phyloP scores from a whole-genome alignment of 2,888 invertebrate species.

The Eurytoma adleriae region DNA sequence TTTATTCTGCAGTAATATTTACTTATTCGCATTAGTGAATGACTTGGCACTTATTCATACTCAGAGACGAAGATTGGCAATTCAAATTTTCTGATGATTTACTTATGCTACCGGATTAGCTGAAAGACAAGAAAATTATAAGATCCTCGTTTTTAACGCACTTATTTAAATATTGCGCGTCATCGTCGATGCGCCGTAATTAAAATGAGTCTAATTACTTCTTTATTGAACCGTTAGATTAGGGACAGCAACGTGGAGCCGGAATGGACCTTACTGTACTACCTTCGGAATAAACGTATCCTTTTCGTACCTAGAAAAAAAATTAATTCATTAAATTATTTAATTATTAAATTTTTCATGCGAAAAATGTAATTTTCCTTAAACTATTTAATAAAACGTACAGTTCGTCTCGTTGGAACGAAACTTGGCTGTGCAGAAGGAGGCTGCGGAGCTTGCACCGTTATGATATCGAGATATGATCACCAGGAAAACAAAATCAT shows the following conservation, averaged over 20 bases:
- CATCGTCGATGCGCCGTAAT: no score
- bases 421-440: conserved; percentile 96
- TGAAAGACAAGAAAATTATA: no score
- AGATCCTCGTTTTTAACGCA: no score
- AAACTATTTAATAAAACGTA: conserved; percentile 3
- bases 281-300: conserved; percentile 86
- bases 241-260: conserved; percentile 86
- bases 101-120: no score
- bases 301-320: conserved; percentile 67
- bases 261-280: conserved; percentile 89
- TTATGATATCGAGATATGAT: conserved; percentile 90
- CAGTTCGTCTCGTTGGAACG: conserved; percentile 89
- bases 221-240: conserved; percentile 78
- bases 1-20: no score
- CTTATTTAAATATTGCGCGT: no score
- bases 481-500: conserved; percentile 77
- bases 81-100: no score
- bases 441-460: conserved; percentile 96
- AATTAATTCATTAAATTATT: background rate
- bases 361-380: conserved; percentile 22
- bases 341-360: background rate
- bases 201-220: background rate
- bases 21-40: no score
- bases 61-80: no score
- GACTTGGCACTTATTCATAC: no score